phyloP scores from a whole-genome alignment of 1,140 invertebrate genomes.

The Pseudomyrmex sp. region DNA sequence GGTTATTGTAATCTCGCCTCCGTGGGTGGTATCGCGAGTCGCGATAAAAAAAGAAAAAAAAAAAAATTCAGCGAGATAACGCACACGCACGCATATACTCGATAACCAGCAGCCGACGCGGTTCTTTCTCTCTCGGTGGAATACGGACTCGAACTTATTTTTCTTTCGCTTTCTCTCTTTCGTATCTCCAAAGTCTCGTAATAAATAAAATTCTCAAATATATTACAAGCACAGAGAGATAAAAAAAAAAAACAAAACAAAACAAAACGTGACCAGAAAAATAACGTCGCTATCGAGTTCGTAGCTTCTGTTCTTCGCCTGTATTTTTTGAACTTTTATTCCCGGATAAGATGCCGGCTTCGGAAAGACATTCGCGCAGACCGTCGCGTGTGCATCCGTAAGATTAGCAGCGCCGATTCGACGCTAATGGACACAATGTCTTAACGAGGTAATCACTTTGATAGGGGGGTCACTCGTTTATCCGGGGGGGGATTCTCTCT shows the following conservation, averaged over 20 bases:
- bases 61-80: conserved; percentile 64
- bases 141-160: too few relatives aligned
- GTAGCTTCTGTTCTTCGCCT: too few relatives aligned
- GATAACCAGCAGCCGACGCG: conserved; percentile 42
- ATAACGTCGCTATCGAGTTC: too few relatives aligned
- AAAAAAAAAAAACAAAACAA: too few relatives aligned
- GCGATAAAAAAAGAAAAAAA: conserved; percentile 40
- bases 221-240: too few relatives aligned
- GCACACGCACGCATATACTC: conserved; percentile 8
- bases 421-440: conserved; percentile 77
- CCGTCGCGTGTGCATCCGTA: conserved; percentile 58
- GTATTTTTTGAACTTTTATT: background rate
- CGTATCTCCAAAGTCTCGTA: too few relatives aligned
- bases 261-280: too few relatives aligned
- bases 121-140: background rate
- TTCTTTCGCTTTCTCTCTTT: too few relatives aligned
- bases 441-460: conserved; percentile 82
- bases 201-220: too few relatives aligned
- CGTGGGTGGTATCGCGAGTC: conserved; percentile 46
- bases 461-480: conserved; percentile 72
- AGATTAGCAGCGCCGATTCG: conserved; percentile 69
- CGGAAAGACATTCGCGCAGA: conserved; percentile 1
- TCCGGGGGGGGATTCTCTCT: conserved; percentile 23
- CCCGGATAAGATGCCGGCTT: background rate
- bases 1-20: conserved; percentile 60